Evolutionary conservation across 92 coral and sea anemone species (phyloP).

Genomic region (Paragorgia papillata): DNA sequence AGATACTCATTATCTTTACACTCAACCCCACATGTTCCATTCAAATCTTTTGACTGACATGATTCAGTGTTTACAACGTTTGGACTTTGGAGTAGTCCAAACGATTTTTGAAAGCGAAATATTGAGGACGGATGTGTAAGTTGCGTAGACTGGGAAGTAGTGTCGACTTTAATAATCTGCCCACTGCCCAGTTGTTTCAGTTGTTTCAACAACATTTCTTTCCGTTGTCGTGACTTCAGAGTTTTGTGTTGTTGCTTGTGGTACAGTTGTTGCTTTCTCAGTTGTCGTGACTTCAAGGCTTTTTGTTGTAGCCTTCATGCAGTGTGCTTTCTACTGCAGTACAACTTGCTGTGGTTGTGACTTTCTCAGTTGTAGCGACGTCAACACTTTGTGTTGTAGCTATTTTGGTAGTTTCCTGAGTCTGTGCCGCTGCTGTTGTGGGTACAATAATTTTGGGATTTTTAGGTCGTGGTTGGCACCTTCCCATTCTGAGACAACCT

Average conservation of each 20-base stretch:
- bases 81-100: conserved; percentile 9
- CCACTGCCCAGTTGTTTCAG: background rate
- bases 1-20: conserved; percentile 4
- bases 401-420: too few relatives aligned
- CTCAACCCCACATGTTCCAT: background rate
- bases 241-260: background rate
- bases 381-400: too few relatives aligned
- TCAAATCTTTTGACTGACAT: background rate
- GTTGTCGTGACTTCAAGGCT: background rate
- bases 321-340: background rate
- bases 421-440: background rate
- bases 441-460: background rate
- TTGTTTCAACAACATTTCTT: background rate
- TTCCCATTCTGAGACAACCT: too few relatives aligned
- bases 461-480: too few relatives aligned
- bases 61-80: too few relatives aligned
- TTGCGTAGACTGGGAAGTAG: too few relatives aligned
- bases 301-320: background rate
- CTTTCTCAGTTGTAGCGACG: too few relatives aligned
- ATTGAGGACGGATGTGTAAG: conserved; percentile 16
- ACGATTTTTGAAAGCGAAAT: background rate
- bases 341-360: too few relatives aligned
- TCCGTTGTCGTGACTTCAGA: background rate
- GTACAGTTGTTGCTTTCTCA: background rate
- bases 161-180: too few relatives aligned